Evolutionary conservation across 2,113 vertebrate species (phyloP), one percentile per base, ranked within the genome.

Genomic region (Daphoenositta chrysoptera): DNA sequence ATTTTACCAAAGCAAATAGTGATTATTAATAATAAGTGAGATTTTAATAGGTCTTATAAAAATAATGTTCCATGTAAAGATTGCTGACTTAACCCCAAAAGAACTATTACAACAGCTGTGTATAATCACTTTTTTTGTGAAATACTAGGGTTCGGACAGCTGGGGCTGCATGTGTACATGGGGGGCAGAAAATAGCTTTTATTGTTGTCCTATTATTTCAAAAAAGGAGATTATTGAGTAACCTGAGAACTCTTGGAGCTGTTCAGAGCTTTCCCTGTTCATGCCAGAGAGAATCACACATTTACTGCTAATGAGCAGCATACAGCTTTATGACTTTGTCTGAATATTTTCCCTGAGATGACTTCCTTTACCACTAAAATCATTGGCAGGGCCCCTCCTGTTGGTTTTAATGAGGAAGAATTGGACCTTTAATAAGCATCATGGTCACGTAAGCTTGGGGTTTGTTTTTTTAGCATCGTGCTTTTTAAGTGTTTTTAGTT

Each of bases 401-500:
- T 88, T 83, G 53, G 63, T 86, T 96, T 94, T 89, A 91, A 93
- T 63, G 65, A 93, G 83, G 84, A 72, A 80, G 89, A 75, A 92
- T 82, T 79, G 84, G 89, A 89, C 95, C 28, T 91, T 96, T 91
- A 96, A 96, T 96, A 96, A 93, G 72, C 57, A 93, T 81, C 86
- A 84, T 26, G 75, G 31, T 96, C 94, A 94, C 24, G 58, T 95
- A 97, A 92, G 80, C 64, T 94, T 83, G 87, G 84, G 53, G 69
- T 93, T 89, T 96, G 85, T 68, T 94, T 91, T 96, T 96, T 89
- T 65, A 90, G 76, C 83, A 94, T 93, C 66, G 5, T 96, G 68
- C 57, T 87, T 96, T 96, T 96, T 93, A 94, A 96, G 90, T 97
- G 80, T 61, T 97, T 96, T 97, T 85, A 90, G 89, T 97, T 97